Percentiles rank a stretch among this genome's conserved stretches.
phyloP scores from a whole-genome alignment of 1,140 invertebrate species.

The Conus betulinus region DNA sequence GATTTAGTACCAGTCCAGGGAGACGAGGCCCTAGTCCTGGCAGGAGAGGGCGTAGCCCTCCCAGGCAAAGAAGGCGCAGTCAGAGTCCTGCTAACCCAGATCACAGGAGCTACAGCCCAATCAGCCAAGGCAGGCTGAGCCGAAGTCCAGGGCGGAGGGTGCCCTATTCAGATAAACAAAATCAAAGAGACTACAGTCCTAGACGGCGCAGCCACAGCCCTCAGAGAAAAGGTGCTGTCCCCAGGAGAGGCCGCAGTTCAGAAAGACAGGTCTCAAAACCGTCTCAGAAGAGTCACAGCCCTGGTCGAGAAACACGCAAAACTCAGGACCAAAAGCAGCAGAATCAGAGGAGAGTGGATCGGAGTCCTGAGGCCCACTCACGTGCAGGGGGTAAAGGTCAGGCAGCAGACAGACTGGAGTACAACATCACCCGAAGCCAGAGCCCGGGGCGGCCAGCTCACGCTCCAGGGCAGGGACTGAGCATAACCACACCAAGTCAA shows the following conservation, averaged over 20 bases:
- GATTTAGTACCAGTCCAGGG: not conserved
- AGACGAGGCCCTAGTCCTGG: not conserved
- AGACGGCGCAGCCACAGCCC: slow-evolving; percentile 16
- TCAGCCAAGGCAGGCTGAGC: slow-evolving; percentile 16
- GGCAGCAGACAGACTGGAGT: not conserved
- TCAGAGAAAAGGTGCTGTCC: not conserved
- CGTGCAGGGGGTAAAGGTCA: not conserved
- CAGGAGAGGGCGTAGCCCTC: not conserved
- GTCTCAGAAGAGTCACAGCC: not conserved
- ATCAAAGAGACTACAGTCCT: not conserved
- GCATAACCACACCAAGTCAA: not conserved
- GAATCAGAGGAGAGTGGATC: not conserved
- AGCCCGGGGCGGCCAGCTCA: not conserved
- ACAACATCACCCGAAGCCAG: not conserved
- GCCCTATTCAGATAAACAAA: not conserved
- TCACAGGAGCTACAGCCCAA: slow-evolving; percentile 11
- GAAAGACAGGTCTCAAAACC: not conserved
- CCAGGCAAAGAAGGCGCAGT: not conserved
- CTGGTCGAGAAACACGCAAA: not conserved
- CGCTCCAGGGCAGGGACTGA: not conserved
- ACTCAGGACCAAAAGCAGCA: not conserved
- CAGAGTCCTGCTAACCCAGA: not conserved
- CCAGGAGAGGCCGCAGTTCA: not conserved
- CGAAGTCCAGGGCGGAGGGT: not conserved
- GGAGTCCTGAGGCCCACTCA: not conserved